Evolutionary conservation across 2,797 vertebrate genomes (phyloP).

Genomic region (Picus viridis): DNA sequence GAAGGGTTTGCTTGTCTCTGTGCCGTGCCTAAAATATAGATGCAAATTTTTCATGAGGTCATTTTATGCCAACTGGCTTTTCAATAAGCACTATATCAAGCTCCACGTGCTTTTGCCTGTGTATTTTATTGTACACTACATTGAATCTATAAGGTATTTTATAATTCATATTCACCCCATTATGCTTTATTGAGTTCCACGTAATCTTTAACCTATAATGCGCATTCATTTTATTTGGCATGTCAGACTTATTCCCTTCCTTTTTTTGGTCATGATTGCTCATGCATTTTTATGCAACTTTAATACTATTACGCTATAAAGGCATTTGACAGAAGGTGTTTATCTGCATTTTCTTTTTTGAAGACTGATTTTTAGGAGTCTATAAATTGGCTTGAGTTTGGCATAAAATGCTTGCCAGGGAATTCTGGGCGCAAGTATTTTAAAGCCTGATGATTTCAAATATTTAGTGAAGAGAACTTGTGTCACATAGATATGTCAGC

Average conservation of each 20-base stretch:
- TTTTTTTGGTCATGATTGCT: not conserved
- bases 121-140: conserved; percentile 22
- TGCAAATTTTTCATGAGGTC: not conserved
- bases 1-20: not conserved
- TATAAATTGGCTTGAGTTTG: not conserved
- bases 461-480: not conserved
- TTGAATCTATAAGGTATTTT: conserved; percentile 29
- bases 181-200: conserved; percentile 27
- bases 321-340: not conserved
- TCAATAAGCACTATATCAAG: conserved; percentile 11
- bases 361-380: not conserved
- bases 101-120: not conserved
- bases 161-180: conserved; percentile 23
- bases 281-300: not conserved
- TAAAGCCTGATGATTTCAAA: not conserved
- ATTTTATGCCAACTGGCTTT: conserved; percentile 10
- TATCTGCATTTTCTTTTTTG: conserved; percentile 27
- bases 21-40: not conserved
- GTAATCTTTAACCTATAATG: conserved; percentile 35
- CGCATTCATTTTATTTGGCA: conserved; percentile 34
- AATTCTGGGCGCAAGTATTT: not conserved
- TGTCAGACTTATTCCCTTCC: not conserved
- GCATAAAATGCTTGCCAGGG: not conserved
- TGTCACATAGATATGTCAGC: not conserved
- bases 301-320: conserved; percentile 4